A percentile compares a stretch with the other conserved stretches of the same genome.
Conservation (phyloP, 2,113 vertebrate species). For the Hystrix brachyura region DNA sequence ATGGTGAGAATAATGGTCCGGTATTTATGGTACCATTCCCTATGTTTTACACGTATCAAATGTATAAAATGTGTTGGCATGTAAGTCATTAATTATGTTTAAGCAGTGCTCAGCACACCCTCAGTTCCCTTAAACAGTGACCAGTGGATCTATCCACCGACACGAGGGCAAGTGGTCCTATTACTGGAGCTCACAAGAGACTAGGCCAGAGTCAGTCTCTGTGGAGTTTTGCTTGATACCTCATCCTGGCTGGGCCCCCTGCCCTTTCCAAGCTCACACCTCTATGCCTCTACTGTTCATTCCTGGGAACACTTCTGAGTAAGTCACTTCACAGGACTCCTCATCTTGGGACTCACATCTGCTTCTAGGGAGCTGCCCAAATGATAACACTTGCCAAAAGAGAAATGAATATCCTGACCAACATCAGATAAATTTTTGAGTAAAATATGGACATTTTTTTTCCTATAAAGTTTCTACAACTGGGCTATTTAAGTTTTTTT, state of each 20-base stretch:
- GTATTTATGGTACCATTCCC: not conserved
- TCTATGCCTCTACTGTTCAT: not conserved
- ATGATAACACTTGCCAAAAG: not conserved
- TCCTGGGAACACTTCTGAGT: not conserved
- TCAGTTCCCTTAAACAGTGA: not conserved
- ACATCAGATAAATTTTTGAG: not conserved
- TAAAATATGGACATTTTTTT: not conserved
- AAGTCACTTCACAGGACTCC: not conserved
- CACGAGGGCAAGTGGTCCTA: not conserved
- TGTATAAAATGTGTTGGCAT: not conserved
- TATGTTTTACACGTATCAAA: not conserved
- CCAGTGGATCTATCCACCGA: not conserved
- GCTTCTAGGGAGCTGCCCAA: not conserved
- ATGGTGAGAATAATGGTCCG: not conserved
- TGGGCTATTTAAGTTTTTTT: not conserved
- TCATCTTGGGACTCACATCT: not conserved
- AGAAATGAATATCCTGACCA: not conserved
- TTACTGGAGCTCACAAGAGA: not conserved
- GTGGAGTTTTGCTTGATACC: not conserved
- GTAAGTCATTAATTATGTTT: not conserved
- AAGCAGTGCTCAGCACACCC: not conserved
- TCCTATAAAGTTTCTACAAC: not conserved
- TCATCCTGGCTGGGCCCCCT: not conserved
- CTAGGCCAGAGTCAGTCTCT: not conserved
- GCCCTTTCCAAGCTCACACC: not conserved